These are phyloP conservation scores for Papilio aristodemus DNA, from an alignment of 1,140 invertebrate genomes.

Conservation along the genomic window DNA sequence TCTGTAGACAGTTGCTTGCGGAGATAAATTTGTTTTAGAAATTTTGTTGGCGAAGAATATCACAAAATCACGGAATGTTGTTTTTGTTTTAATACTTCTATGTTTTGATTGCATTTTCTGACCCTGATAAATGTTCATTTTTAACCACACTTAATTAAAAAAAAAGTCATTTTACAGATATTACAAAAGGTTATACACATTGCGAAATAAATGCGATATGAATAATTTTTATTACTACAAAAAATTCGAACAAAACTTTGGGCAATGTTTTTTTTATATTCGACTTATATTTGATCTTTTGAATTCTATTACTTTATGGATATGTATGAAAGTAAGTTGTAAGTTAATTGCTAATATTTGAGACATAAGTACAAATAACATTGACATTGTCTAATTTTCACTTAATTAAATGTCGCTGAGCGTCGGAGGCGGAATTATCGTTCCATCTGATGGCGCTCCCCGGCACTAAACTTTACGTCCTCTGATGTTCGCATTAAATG, in stretches of 20 bases:
- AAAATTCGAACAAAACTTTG: too few species aligned
- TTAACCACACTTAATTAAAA: not conserved
- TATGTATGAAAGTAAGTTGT: not conserved
- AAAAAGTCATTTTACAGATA: too few species aligned
- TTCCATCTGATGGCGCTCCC: not conserved
- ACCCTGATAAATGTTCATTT: not conserved
- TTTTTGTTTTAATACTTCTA: slow-evolving; percentile 11
- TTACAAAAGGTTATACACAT: too few species aligned
- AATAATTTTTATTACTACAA: too few species aligned
- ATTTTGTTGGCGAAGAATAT: slow-evolving; percentile 12
- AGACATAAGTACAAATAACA: slow-evolving; percentile 1
- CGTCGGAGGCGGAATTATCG: slow-evolving; percentile 5
- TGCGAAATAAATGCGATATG: too few species aligned
- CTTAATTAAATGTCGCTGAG: not conserved
- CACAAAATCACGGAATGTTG: not conserved
- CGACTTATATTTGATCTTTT: too few species aligned
- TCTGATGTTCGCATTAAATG: slow-evolving; percentile 14
- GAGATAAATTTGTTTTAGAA: slow-evolving; percentile 24
- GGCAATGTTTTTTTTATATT: too few species aligned
- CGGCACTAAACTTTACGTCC: slow-evolving; percentile 4
- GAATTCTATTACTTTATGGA: not conserved
- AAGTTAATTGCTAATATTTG: not conserved
- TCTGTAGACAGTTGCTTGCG: slow-evolving; percentile 21
- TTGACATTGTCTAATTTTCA: slow-evolving; percentile 3
- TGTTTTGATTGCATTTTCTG: not conserved